These are phyloP conservation scores for Sebastes minor DNA, from an alignment of 2,797 vertebrate species.

Conservation along the genomic window DNA sequence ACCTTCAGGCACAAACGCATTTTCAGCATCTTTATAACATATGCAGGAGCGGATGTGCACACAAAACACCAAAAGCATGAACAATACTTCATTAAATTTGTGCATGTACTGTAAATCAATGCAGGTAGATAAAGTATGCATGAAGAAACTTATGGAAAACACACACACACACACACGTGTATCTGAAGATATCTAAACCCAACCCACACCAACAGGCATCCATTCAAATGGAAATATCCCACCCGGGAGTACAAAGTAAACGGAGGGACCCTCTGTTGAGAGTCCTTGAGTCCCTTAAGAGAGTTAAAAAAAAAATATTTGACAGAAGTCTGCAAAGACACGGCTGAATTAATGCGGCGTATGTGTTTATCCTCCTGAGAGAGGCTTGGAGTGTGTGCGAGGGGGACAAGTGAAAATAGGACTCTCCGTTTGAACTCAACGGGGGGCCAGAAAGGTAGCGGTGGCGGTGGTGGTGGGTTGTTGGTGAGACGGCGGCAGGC, in stretches of 20 bases:
- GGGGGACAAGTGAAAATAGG: conserved; percentile 30
- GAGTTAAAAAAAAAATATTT: conserved; percentile 34
- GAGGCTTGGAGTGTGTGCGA: background rate
- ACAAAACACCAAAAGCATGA: background rate
- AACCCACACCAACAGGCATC: conserved; percentile 18
- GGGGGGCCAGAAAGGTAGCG: conserved; percentile 10
- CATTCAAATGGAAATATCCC: conserved; percentile 71
- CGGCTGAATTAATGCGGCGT: conserved; percentile 64
- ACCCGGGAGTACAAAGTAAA: conserved; percentile 67
- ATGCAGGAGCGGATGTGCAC: background rate
- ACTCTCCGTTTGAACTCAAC: conserved; percentile 54
- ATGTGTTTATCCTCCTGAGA: conserved; percentile 47
- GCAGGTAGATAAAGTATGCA: background rate
- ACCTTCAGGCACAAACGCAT: conserved; percentile 10
- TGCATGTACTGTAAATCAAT: background rate
- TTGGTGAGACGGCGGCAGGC: background rate
- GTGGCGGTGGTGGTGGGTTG: background rate
- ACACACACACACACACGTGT: background rate
- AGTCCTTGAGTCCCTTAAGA: conserved; percentile 65
- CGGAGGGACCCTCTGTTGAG: conserved; percentile 50
- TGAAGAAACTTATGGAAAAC: background rate
- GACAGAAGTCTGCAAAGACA: conserved; percentile 60
- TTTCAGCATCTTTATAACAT: background rate
- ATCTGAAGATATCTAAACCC: conserved; percentile 37
- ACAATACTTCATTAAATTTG: background rate